Evolutionary conservation across 2,797 vertebrate species (phyloP), one percentile per base, ranked within the genome.

Genomic region (Rhinatrema bivittatum): DNA sequence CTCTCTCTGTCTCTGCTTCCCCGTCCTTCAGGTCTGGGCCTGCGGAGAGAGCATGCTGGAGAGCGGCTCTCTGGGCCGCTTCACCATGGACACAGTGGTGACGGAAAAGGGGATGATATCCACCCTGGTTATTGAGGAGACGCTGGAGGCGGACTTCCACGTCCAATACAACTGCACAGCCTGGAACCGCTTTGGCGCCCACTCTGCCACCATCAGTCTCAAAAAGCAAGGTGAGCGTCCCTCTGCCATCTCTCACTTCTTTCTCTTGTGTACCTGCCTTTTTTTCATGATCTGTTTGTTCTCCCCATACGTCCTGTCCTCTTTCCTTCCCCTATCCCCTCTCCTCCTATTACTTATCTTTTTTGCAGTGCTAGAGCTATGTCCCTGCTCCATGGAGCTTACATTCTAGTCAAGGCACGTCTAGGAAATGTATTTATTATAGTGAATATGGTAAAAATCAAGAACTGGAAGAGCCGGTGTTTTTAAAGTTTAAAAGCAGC

Each of bases 81-180:
- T 88, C 67, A 86, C 89, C 0, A 90, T 95, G 51, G 87, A 91
- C 78, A 90, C 87, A 0, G 85, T 89, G 3, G 68, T 80, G 62
- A 85, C 79, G 1, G 81, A 83, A 4, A 70, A n/a, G 0, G 88
- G 85, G 1, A 78, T 92, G 11, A 32, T 90, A 26, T 94, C 92
- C 1, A 83, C 88, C 8, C 74, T 95, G 18, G 78, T 91, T 55
- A 84, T 95, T 17, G 85, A 88, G 0, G 85, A 86, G 36, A 88
- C 88, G 1, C 77, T 83, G 36, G 78, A 82, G 1, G 78, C 81
- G 3, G 91, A 94, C 60, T 95, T 90, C 52, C 78, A 74, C 21
- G 50, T 43, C 4, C 58, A 56, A n/a, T 88, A 82, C 66, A 87
- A 87, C 56, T 88, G 85, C 66, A 87, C 72, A 3, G 85, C 85